Conservation (phyloP, 1,140 invertebrate species). For the Cyclina sinensis region DNA sequence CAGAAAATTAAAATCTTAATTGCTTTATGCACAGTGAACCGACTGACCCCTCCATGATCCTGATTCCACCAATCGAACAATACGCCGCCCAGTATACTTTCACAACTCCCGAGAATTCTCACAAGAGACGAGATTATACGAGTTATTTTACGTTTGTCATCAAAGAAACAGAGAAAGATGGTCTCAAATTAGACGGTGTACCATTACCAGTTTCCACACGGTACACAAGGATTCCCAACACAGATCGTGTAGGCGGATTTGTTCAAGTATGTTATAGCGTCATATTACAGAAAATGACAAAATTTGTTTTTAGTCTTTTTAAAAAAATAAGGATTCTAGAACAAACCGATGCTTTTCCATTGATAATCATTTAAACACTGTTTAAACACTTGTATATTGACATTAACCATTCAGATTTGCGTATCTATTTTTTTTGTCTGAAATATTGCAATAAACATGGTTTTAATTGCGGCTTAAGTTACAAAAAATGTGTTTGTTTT, state of each 20-base stretch:
- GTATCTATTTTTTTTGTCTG: no score
- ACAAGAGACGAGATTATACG: conserved; percentile 59
- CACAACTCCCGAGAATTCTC: conserved; percentile 69
- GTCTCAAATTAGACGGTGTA: conserved; percentile 63
- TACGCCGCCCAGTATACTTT: conserved; percentile 76
- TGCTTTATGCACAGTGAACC: conserved; percentile 26
- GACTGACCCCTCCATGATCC: conserved; percentile 74
- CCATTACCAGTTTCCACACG: conserved; percentile 51
- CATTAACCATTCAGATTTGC: no score
- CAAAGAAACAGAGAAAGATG: conserved; percentile 60
- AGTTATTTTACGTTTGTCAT: conserved; percentile 75
- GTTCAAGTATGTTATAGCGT: conserved; percentile 44
- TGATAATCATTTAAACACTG: no score
- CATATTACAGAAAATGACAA: no score
- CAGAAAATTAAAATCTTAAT: no score
- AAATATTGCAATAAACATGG: no score
- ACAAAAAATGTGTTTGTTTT: no score
- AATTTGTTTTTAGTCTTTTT: no score
- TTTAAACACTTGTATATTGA: no score
- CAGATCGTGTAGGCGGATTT: conserved; percentile 61
- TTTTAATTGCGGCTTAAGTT: no score
- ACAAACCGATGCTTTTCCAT: no score
- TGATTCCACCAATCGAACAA: conserved; percentile 72
- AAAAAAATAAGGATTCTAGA: no score
- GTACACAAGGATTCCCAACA: conserved; percentile 50